Base-by-base conservation (phyloP, 92 coral and sea anemone genomes). In the Phymanthus crucifer region DNA sequence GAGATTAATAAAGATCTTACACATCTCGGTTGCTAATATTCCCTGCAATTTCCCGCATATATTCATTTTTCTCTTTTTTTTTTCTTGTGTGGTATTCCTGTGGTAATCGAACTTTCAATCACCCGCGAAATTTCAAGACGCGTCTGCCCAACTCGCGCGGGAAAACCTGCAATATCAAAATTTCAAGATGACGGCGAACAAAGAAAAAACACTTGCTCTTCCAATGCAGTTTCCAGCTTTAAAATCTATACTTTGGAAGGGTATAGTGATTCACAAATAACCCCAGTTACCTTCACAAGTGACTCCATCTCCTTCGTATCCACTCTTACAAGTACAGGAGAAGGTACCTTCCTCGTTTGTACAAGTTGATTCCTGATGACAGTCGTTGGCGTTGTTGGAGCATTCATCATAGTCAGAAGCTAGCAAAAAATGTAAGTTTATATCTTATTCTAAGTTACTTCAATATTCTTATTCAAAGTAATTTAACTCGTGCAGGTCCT, bases 291-390 rank as follows among this genome's bases (percentile, higher is more conserved):
- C 89, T 78, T 89, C 70, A 38, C 93, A 89, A 21, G 75, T 45
- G 13, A 78, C 48, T 43, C 93, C 93, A 56, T 89, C 90, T 6
- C 90, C 93, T 29, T 85, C 93, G 67, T 75, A 89, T 6, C 93
- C 93, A 56, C 84, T 84, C 10, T 89, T 67, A 45, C 93, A 89
- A 40, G 73, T 38, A 37, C 93, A 89, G 29, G 80, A 80, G 70
- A 89, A 89, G 19, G 82, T 71, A 14, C 93, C 93, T 11, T 54
- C 66, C 4, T 65, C 78, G 80, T 89, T 89, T 4, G 72, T 76
- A 27, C 93, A 89, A 16, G 87, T 85, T 23, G 93, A 83, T 38
- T 89, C 83, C 23, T 82, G 68, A 23, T 80, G 77, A 29, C 93
- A 89, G 40, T 85, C 79, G 43, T 81, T 81, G 35, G 78, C 76